Base-by-base conservation (phyloP, 2,797 vertebrate genomes). In the Ciconia nigra region DNA sequence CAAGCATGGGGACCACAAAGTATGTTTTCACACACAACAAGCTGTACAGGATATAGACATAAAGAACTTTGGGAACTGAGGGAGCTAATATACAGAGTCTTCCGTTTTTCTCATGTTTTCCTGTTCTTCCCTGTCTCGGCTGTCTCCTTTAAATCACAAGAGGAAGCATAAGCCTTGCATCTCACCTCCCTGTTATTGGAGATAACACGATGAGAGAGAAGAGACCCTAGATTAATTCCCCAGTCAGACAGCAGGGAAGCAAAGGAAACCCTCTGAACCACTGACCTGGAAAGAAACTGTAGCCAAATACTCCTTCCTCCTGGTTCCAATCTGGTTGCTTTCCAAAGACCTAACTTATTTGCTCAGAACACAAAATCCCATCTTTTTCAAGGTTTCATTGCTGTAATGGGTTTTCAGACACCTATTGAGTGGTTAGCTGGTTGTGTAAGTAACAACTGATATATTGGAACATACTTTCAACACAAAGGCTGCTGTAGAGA, bases 131-230 rank as follows among this genome's bases (percentile, higher is more conserved):
- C 25, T 8, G 7, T 59, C 61, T 77, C 71, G 24, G 13, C 10
- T 51, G 37, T 35, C 87, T 66, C 63, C 42, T 93, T 78, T 78
- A 90, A 90, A 62, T 3, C 14, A 78, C 35, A 83, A 67, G 10
- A 58, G 18, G 41, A 80, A 93, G 55, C 18, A 35, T 24, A 73
- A 63, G 26, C 35, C 25, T 83, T 57, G 66, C 29, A 87, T 57
- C n/a, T 33, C 11, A 4, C 11, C 15, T 71, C 37, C 46, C n/a
- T 0, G 0, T 51, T 73, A 67, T 0, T 51, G 18, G 24, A 71
- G 25, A 55, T 0, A 28, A 10, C 24, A 41, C 1, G 5, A 61
- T 0, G 3, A 61, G 9, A 76, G 31, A 88, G 18, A 66, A 78
- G 44, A 82, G 39, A 54, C 67, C 41, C 46, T 52, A 44, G 11